Evolutionary conservation across 2,888 invertebrate species (phyloP).

Genomic region (Neocrepidodera transversa): DNA sequence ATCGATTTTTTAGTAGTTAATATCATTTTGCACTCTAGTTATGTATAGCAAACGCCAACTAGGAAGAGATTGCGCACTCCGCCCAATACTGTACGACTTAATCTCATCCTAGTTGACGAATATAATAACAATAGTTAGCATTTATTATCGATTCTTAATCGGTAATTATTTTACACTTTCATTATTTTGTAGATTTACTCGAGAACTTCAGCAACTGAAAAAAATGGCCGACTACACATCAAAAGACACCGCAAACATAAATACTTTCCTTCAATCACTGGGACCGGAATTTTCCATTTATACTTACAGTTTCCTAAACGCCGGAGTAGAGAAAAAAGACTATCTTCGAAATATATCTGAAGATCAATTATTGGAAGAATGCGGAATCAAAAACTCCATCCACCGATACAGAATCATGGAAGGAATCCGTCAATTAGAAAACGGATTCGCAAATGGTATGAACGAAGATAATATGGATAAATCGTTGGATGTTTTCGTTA

Average conservation of each 20-base stretch:
- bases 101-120: no score
- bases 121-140: no score
- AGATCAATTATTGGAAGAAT: conserved; percentile 90
- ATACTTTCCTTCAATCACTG: conserved; percentile 82
- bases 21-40: no score
- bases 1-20: no score
- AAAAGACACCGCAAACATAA: conserved; percentile 89
- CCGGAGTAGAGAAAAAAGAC: conserved; percentile 88
- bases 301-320: conserved; percentile 95
- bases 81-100: no score
- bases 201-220: conserved; percentile 91
- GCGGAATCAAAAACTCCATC: conserved; percentile 92
- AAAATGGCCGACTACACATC: conserved; percentile 97
- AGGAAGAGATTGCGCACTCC: no score
- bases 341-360: conserved; percentile 86
- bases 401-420: conserved; percentile 91
- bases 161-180: neutral
- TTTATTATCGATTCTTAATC: no score
- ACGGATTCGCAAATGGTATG: conserved; percentile 67
- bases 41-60: no score
- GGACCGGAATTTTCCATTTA: conserved; percentile 93
- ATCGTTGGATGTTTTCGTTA: conserved; percentile 96
- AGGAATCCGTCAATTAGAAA: conserved; percentile 79
- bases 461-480: conserved; percentile 85
- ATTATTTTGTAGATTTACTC: conserved; percentile 73